These are phyloP conservation scores for Lamprologus callipterus DNA, from an alignment of 2,113 vertebrate species.

Conservation along the genomic window DNA sequence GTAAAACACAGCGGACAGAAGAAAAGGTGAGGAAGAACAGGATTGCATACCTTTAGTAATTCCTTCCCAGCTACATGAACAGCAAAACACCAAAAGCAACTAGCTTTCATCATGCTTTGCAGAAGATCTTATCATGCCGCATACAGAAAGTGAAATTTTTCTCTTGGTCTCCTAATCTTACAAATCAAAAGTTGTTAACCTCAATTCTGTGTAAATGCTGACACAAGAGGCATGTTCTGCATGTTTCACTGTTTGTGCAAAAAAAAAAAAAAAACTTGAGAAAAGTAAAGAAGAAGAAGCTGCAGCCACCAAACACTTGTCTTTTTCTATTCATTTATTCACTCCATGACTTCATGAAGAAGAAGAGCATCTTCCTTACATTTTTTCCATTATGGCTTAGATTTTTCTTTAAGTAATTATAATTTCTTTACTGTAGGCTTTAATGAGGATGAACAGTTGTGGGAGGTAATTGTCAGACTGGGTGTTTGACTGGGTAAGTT, in stretches of 20 bases:
- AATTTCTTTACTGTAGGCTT: not conserved
- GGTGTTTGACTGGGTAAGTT: not conserved
- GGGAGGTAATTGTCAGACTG: not conserved
- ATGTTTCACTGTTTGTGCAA: not conserved
- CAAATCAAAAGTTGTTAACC: not conserved
- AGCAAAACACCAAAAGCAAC: not conserved
- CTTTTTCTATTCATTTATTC: conserved; percentile 26
- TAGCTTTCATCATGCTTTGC: not conserved
- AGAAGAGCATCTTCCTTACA: not conserved
- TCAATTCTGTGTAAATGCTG: not conserved
- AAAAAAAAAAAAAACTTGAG: not conserved
- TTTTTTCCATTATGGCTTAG: not conserved
- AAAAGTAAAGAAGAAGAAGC: not conserved
- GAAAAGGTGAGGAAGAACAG: not conserved
- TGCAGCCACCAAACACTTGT: not conserved
- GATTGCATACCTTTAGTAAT: not conserved
- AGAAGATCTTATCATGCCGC: not conserved
- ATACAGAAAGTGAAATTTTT: not conserved
- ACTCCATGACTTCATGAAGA: not conserved
- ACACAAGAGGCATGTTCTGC: not conserved
- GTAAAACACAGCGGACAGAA: not conserved
- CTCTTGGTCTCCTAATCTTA: not conserved
- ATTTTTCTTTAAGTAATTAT: not conserved
- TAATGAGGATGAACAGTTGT: not conserved
- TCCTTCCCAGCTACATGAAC: not conserved